Conservation (phyloP, 1,140 invertebrate genomes). For the Ceratina calcarata region DNA sequence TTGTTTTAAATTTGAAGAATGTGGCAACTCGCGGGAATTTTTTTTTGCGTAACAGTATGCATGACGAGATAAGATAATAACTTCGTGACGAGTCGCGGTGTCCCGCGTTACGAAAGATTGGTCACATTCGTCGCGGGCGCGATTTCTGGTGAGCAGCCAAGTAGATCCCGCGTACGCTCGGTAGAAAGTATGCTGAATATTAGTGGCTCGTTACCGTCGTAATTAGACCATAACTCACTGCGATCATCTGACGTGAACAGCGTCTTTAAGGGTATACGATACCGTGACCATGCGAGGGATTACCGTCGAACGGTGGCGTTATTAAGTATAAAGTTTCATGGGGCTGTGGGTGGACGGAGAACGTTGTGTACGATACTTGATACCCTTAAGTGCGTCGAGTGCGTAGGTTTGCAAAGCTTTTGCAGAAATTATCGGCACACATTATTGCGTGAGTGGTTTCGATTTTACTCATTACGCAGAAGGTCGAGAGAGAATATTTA, state of each 20-base stretch:
- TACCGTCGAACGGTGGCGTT: not conserved
- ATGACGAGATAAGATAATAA: no score
- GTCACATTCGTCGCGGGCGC: not conserved
- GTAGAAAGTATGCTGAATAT: constrained; percentile 32
- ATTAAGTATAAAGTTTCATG: not conserved
- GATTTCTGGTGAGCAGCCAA: constrained; percentile 45
- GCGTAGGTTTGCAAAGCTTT: not conserved
- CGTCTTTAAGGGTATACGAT: not conserved
- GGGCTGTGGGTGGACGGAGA: not conserved
- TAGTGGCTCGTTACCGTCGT: constrained; percentile 16
- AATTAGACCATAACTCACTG: constrained; percentile 16
- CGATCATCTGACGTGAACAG: constrained; percentile 2
- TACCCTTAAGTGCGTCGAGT: not conserved
- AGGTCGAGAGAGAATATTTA: no score
- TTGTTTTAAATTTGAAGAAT: no score
- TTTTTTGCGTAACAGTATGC: no score
- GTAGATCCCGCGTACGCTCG: constrained; percentile 12
- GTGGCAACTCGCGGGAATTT: no score
- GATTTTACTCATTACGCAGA: not conserved
- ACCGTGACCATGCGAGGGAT: no score
- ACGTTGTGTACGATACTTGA: not conserved
- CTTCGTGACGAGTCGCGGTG: not conserved
- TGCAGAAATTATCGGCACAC: not conserved
- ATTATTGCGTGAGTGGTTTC: not conserved
- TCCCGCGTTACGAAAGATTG: constrained; percentile 40